Base-by-base conservation (phyloP, 2,888 invertebrate genomes). In the Lepidocyrtinus sp. region DNA sequence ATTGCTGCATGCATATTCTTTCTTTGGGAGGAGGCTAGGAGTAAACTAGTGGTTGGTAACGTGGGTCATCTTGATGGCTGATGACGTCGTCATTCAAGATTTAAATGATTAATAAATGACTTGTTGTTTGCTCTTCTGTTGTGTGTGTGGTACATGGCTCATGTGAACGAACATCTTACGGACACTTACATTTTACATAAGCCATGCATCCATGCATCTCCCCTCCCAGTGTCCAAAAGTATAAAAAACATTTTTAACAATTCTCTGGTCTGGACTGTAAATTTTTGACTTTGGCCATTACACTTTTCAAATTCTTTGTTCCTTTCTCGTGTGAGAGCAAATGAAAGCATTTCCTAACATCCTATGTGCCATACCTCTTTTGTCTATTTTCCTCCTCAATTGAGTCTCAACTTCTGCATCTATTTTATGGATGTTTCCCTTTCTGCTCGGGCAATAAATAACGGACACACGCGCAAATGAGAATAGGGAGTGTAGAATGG, bases 91-190 rank as follows among this genome's bases (percentile, higher is more conserved):
- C 73, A 82, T 77, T 84, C 80, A 82, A 78, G 78, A 80, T 84
- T 81, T 78, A 83, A 83, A 85, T 82, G 84, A 85, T 85, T 85
- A 86, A 85, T 86, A 86, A 86, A 85, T 84, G 74, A 79, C 64
- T 74, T 74, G 79, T 75, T 75, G 77, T 78, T 69, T 24, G 64
- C 19, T 64, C 55, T 69, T n/a, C 55, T 27, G 25, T 26, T 15
- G 22, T 26, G 9, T 3, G 25, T 17, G 27, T 46, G 12, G 50
- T 76, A 55, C 12, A 9, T 12, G 36, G 12, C 55, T 55, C 5
- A 21, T 46, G 3, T 36, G 24, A 24, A 36, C 12, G 69, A 55
- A 21, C 70, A 64, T 76, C 61, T 63, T 46, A 36, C 7, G 12
- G 36, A 36, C 36, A 36, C 5, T 9, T 9, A 36, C 5, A 36